Evolutionary conservation across 2,888 invertebrate species (phyloP), one percentile per base, ranked within the genome.

Genomic region (Hydrotaea diabolus): DNA sequence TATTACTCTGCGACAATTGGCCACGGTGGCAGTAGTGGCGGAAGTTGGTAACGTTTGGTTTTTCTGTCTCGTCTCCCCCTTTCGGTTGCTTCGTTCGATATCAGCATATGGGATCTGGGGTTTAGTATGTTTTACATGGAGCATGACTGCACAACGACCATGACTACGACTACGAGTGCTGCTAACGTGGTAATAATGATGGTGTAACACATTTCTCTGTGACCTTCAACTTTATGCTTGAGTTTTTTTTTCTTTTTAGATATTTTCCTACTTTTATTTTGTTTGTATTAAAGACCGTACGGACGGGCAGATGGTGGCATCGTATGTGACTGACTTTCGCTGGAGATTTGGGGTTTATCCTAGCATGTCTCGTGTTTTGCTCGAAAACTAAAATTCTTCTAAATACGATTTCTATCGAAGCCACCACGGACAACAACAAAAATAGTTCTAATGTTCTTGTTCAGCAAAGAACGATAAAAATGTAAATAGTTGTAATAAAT

Each of bases 401-500:
- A n/a, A 49, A 49, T 36, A 36, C n/a, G 49, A 49, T 62, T 62
- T 62, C n/a, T 11, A 64, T 64, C 4, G 4, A 11, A 64, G 19
- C 17, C 17, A 31, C 31, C 2, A 64, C 36, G 39, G 39, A 5
- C 9, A 2, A 19, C 0, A n/a, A n/a, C n/a, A n/a, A 19, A 39
- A 36, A 1, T 64, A 19, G 19, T 31, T 31, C n/a, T 36, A 17
- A 4, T 39, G 39, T 39, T 64, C 17, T 62, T 26, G 11, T 59
- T n/a, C 39, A 39, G 17, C 49, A 49, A n/a, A 13, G 9, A 13
- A 49, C n/a, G 49, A 49, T n/a, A 39, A 36, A 64, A 64, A 39
- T 64, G 39, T 64, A 17, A 64, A 64, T 64, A 64, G 36, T 64
- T 23, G 19, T 26, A 64, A 36, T 64, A 64, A 64, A 64, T 64